These are phyloP conservation scores for Agapornis roseicollis DNA, from an alignment of 2,113 vertebrate genomes.

Conservation along the genomic window DNA sequence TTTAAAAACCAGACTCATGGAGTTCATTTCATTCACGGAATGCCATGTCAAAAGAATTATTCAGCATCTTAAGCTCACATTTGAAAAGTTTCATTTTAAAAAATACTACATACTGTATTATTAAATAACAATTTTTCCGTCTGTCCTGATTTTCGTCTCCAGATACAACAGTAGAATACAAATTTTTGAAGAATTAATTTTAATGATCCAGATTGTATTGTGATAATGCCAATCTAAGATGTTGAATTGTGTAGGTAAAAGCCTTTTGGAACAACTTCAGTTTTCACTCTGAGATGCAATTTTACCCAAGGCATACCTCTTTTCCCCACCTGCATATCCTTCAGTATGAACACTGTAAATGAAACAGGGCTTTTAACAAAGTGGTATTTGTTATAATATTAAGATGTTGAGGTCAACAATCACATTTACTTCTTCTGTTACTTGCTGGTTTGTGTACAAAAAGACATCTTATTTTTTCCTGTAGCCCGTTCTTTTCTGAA, in stretches of 20 bases:
- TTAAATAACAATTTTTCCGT: neutral
- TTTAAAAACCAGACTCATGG: neutral
- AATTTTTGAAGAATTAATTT: neutral
- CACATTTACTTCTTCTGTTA: neutral
- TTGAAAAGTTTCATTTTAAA: neutral
- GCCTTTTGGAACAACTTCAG: neutral
- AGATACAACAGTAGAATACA: neutral
- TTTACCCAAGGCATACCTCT: neutral
- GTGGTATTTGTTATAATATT: neutral
- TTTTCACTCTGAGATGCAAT: neutral
- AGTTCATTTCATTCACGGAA: neutral
- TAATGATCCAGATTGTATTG: neutral
- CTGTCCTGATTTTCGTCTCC: neutral
- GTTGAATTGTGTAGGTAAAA: neutral
- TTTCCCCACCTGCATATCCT: neutral
- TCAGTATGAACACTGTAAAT: neutral
- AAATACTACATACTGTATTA: neutral
- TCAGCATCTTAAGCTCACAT: neutral
- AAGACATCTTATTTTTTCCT: constrained; percentile 36
- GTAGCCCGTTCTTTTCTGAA: constrained; percentile 93
- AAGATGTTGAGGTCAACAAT: neutral
- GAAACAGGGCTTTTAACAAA: neutral
- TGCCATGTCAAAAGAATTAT: neutral
- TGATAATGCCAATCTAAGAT: neutral
- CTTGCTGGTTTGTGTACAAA: constrained; percentile 4